These are phyloP conservation scores for Embiotoca jacksoni DNA, from an alignment of 2,113 vertebrate species.

Conservation along the genomic window DNA sequence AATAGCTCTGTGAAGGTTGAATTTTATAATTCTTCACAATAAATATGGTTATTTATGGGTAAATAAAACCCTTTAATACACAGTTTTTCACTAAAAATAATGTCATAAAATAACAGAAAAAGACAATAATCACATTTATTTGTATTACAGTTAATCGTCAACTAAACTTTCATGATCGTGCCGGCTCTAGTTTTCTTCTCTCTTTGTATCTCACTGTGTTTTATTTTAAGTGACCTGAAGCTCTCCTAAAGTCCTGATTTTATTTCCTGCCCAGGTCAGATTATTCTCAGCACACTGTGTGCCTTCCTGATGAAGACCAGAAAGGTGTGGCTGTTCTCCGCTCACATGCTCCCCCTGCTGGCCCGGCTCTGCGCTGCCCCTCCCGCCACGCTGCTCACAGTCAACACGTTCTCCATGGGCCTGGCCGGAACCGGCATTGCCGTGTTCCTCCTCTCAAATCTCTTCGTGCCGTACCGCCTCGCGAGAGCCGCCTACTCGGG, in stretches of 20 bases:
- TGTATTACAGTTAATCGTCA: too few relatives aligned
- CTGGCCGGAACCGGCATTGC: constrained; percentile 76
- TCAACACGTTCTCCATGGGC: constrained; percentile 78
- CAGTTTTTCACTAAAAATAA: too few relatives aligned
- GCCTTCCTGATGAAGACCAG: constrained; percentile 87
- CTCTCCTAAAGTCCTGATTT: neutral
- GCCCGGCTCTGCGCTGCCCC: constrained; percentile 80
- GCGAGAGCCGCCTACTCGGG: constrained; percentile 79
- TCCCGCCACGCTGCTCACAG: constrained; percentile 62
- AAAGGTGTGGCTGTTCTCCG: constrained; percentile 86
- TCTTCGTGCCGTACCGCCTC: constrained; percentile 84
- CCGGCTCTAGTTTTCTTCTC: too few relatives aligned
- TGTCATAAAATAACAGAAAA: too few relatives aligned
- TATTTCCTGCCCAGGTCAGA: constrained; percentile 80
- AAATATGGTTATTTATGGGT: too few relatives aligned
- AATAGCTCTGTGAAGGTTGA: neutral
- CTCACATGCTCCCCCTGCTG: constrained; percentile 86
- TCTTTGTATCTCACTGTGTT: too few relatives aligned
- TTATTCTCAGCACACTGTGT: constrained; percentile 86
- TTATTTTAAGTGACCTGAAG: too few relatives aligned
- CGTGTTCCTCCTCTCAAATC: constrained; percentile 78
- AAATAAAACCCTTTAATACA: too few relatives aligned
- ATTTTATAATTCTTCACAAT: neutral
- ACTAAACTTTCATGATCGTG: too few relatives aligned
- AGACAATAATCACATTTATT: too few relatives aligned